Base-by-base conservation (phyloP, 2,888 invertebrate species). In the Teleogryllus oceanicus region DNA sequence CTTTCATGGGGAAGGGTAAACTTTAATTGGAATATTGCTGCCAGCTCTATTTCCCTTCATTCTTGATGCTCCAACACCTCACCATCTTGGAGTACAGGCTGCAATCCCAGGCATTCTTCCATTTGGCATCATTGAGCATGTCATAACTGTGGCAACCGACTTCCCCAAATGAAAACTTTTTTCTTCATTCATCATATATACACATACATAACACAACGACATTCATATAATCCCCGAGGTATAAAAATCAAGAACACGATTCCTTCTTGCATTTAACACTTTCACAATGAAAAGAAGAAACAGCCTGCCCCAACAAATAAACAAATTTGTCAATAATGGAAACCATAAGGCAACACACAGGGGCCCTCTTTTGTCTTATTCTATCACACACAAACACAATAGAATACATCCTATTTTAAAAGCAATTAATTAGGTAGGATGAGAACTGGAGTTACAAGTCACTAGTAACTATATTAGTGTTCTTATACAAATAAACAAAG, bases 381-480 rank as follows among this genome's bases (percentile, higher is more conserved):
- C 62, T 62, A 62, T n/a, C 62, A 62, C 62, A 62, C 62, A 62
- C 37, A 37, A 37, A 37, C 37, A 37, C 37, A 62, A 62, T 62
- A 62, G 62, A 62, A 62, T 62, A 62, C 62, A 62, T 62, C 62
- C 62, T 62, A 62, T 62, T 62, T 62, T 62, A 62, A 62, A n/a
- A 62, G 62, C 62, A 11, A 62, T 62, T 62, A 62, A 62, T 62
- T 62, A 62, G 62, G n/a, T 62, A 62, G 62, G 62, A 18, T 62
- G 62, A 62, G 37, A 62, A 62, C 62, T 62, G 62, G 62, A 62
- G 62, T 77, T 77, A 77, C 21, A 77, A 77, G n/a, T 77, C 77
- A 77, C 77, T 49, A 77, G 21, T 49, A 37, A 77, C 50, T 62
- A 77, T 77, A 75, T 24, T 75, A 24, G 24, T 75, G 21, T 75